Evolutionary conservation across 2,113 vertebrate species (phyloP), one percentile per base, ranked within the genome.

Genomic region (Vidua chalybeata): DNA sequence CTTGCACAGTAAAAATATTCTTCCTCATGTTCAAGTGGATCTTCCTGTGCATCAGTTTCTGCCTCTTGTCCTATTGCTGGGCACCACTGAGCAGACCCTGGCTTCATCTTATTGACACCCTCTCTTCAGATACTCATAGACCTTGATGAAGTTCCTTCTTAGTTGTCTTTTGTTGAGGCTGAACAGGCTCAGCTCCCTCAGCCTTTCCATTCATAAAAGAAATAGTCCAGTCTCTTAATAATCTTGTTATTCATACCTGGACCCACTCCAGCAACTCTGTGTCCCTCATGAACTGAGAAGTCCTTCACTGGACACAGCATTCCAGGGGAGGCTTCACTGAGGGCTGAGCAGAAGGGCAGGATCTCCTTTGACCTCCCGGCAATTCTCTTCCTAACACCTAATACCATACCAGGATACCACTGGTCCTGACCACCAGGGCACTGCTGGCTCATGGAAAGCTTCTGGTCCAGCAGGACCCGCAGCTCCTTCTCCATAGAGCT

Each of bases 231-330:
- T 27, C 27, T 24, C 35, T 48, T 66, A 58, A 45, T 43, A 8
- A 58, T 58, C 18, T 33, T 1, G 1, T 11, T 51, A 10, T 6
- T 12, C 27, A 45, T 26, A 66, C 10, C 12, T 19, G 0, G 2
- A 27, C 18, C 12, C 22, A 8, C 22, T 51, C 12, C 27, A 66
- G 17, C 27, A 33, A 6, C 15, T 58, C 31, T 23, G 17, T 31
- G 18, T 45, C 12, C 64, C 22, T 37, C 3, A 6, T 27, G 58
- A 51, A 10, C 31, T 74, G 31, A 51, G 21, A 35, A 58, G 15
- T 11, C 26, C 6, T 49, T 48, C 37, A 22, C 26, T 43, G n/a
- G n/a, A 35, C 30, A 17, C 6, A 63, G 9, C 5, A 18, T 4
- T 30, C 20, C 16, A 49, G 20, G 20, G 18, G 24, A 71, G 10